Evolutionary conservation across 2,113 vertebrate genomes (phyloP), one percentile per base, ranked within the genome.

Genomic region (Rattus norvegicus): DNA sequence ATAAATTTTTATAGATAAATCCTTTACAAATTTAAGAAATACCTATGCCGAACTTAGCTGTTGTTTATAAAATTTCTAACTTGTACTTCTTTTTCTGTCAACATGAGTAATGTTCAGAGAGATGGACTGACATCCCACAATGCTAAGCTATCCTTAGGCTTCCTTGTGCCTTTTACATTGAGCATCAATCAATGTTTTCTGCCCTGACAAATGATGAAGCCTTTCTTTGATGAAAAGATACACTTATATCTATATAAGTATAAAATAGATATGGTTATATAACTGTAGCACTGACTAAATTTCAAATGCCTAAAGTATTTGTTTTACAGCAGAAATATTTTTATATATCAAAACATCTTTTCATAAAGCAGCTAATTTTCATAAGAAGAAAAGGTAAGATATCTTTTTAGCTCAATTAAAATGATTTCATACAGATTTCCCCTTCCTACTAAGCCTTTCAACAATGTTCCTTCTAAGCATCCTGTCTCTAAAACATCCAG

Each of bases 241-340:
- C 30, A 72, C 28, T 95, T 72, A 36, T 63, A 91, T 95, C 92
- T 91, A 49, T 79, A n/a, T 70, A 88, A 69, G 2, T 52, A 52
- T 13, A 28, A 43, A 63, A 84, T 84, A 8, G 12, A 63, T 63
- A 63, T 84, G n/a, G 13, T 43, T 33, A 81, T 16, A 49, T 84
- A 93, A 73, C 39, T 84, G 13, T n/a, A 95, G 2, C 54, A 77
- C 84, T 33, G 84, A 47, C 26, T 90, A 85, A 69, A 43, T 77
- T 95, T 93, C 33, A 92, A 95, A 90, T 86, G 10, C 81, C 86
- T 76, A 70, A 76, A 63, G 26, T 80, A 76, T 79, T 81, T 94
- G 16, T 43, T 85, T 87, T 87, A 75, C 49, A 88, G 77, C 63
- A 75, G 49, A 54, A 1, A 81, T 73, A 65, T 85, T 49, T 47